These are phyloP conservation scores for Dromiciops gliroides DNA, from an alignment of 2,113 vertebrate species.

Conservation along the genomic window DNA sequence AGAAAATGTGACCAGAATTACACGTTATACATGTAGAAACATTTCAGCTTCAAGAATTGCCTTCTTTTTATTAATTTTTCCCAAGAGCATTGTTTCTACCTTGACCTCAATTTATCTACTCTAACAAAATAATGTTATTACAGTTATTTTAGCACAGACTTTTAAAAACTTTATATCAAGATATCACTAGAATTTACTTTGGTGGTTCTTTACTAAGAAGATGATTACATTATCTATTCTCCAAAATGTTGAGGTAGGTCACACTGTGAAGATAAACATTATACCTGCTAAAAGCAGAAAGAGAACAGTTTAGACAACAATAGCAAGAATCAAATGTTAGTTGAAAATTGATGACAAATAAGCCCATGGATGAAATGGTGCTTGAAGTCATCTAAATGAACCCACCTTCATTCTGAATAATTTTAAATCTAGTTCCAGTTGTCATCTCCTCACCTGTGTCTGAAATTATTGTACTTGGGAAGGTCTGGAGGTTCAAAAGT, in stretches of 20 bases:
- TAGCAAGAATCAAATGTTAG: neutral
- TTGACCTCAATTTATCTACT: constrained; percentile 28
- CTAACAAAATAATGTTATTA: neutral
- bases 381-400: neutral
- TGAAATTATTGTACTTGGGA: neutral
- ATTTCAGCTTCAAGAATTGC: neutral
- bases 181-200: neutral
- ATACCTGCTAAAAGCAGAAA: neutral
- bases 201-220: neutral
- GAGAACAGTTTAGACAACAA: neutral
- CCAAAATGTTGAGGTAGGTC: neutral
- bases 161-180: neutral
- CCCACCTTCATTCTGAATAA: neutral
- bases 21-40: neutral
- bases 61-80: constrained; percentile 14
- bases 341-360: neutral
- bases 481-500: constrained; percentile 16
- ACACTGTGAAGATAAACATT: neutral
- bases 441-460: neutral
- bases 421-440: neutral
- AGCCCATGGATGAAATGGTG: neutral
- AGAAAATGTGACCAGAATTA: neutral
- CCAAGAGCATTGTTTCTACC: neutral
- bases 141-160: neutral
- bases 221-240: neutral